Evolutionary conservation across 2,888 invertebrate genomes (phyloP).

Genomic region (Dynastes hyllus): DNA sequence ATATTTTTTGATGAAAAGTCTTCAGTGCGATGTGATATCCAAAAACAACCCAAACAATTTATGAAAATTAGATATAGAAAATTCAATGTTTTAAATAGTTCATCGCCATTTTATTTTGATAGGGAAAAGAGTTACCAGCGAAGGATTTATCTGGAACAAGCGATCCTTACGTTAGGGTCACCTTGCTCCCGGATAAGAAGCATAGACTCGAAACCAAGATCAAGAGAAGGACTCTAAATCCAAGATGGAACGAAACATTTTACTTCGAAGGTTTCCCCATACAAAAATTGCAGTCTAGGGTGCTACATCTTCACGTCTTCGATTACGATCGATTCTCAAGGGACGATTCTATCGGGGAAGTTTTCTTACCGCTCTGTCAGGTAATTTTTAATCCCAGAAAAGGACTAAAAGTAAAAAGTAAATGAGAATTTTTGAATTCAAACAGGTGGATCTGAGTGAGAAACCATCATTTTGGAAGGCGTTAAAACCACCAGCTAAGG

Average conservation of each 20-base stretch:
- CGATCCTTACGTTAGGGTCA: slow-evolving; percentile 93
- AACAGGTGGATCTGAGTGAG: slow-evolving; percentile 90
- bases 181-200: slow-evolving; percentile 92
- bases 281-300: slow-evolving; percentile 93
- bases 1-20: too few species aligned
- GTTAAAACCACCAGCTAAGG: slow-evolving; percentile 92
- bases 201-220: slow-evolving; percentile 95
- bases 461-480: slow-evolving; percentile 97
- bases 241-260: slow-evolving; percentile 95
- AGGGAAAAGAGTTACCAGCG: slow-evolving; percentile 95
- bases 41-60: too few species aligned
- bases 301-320: slow-evolving; percentile 93
- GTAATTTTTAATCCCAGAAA: slow-evolving; percentile 71
- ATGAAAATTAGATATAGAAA: too few species aligned
- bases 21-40: too few species aligned
- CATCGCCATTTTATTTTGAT: slow-evolving; percentile 53
- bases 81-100: too few species aligned
- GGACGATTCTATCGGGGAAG: slow-evolving; percentile 95
- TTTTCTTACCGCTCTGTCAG: slow-evolving; percentile 93
- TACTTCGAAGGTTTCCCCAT: slow-evolving; percentile 96
- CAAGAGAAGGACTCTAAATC: slow-evolving; percentile 91
- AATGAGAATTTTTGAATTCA: too few species aligned
- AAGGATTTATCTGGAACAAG: slow-evolving; percentile 94
- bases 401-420: too few species aligned
- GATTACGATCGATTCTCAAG: slow-evolving; percentile 96